Base-by-base conservation (phyloP, 2,113 vertebrate genomes). In the Cnemophilus loriae region DNA sequence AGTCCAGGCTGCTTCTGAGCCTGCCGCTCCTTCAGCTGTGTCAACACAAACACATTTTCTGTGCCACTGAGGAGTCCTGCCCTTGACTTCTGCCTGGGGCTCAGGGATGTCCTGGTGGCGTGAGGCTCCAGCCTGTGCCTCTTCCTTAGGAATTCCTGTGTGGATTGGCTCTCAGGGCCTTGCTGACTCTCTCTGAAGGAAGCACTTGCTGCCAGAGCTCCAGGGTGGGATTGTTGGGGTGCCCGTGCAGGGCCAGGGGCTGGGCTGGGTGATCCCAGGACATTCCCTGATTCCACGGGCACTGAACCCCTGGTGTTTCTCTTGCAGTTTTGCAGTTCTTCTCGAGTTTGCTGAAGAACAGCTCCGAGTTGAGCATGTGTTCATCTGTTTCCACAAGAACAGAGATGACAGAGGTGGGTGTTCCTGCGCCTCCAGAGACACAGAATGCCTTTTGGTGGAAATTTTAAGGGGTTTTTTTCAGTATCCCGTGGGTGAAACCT, bases 371-470 rank as follows among this genome's bases (percentile, higher is more conserved):
- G 98, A 98, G 90, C 98, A 99, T 6, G 98, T 99, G 90, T 99
- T 99, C 96, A 98, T 99, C 94, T 99, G 99, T 98, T 99, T 99
- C 97, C 99, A 99, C 98, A 99, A 99, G 97, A 99, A 97, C 97
- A 98, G 99, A 74, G 99, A 99, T 46, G 99, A 99, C 94, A 96
- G 99, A 99, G 99, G 99, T 99, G 56, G 92, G 97, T 92, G 56
- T 50, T 90, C 15, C 14, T 37, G 15, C 1, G 0, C 46, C 24
- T 55, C 39, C 74, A 30, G 10, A 46, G 10, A 61, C 19, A 30
- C 64, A n/a, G 28, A 61, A 39, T 4, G 4, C 19, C 39, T 78
- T 46, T 2, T 53, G 84, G 19, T 78, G 47, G 13, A 24, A 78
- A 46, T 39, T 0, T 0, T 12, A 28, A 33, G 5, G 21, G 6